Percentiles rank a stretch among this genome's conserved stretches.
Conservation (phyloP, 2,888 invertebrate species). For the Lobophora halterata region DNA sequence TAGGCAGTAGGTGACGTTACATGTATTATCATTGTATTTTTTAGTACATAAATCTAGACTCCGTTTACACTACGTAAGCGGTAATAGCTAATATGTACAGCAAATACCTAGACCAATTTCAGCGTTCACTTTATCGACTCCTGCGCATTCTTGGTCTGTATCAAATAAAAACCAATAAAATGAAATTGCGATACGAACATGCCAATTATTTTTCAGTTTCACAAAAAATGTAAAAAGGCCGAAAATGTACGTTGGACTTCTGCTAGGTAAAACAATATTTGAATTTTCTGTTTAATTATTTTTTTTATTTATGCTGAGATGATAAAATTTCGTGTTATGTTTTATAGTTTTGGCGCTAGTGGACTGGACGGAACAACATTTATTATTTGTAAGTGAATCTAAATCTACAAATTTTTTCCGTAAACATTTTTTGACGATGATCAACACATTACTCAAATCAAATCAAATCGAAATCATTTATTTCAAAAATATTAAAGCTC, state of each 20-base stretch:
- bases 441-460: too few relatives aligned
- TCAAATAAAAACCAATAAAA: conserved; percentile 9
- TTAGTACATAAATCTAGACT: too few relatives aligned
- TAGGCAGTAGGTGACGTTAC: too few relatives aligned
- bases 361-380: conserved; percentile 47
- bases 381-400: conserved; percentile 44
- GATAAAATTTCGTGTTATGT: conserved; percentile 6
- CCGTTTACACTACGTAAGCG: too few relatives aligned
- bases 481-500: too few relatives aligned
- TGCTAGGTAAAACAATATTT: conserved; percentile 36
- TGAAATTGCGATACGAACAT: conserved; percentile 11
- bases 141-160: background rate
- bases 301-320: too few relatives aligned
- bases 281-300: background rate
- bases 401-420: conserved; percentile 9
- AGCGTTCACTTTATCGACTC: background rate
- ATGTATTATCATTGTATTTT: too few relatives aligned
- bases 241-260: conserved; percentile 40
- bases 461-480: too few relatives aligned
- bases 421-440: too few relatives aligned
- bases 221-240: conserved; percentile 30
- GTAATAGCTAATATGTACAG: too few relatives aligned
- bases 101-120: conserved; percentile 4
- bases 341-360: conserved; percentile 46
- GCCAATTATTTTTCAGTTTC: conserved; percentile 18